Conservation (phyloP, 2,113 vertebrate genomes). For the Semicossyphus pulcher region DNA sequence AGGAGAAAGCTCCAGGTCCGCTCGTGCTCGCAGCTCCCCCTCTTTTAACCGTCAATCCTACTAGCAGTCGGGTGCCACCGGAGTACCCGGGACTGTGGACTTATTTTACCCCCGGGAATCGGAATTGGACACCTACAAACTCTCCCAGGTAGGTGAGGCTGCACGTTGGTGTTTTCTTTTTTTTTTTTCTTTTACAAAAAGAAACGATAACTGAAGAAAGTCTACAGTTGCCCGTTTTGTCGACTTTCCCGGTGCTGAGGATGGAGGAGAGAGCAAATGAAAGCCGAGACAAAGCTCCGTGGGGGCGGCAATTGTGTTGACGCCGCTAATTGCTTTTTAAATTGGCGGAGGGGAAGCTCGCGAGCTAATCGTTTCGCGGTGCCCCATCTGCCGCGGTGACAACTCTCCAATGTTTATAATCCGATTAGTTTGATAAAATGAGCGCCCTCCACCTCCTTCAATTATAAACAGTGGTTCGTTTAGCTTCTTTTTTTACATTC, state of each 20-base stretch:
- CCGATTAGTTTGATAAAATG: conserved; percentile 63
- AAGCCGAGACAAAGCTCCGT: conserved; percentile 52
- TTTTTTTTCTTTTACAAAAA: background rate
- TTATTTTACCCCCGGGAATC: conserved; percentile 58
- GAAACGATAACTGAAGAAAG: conserved; percentile 13
- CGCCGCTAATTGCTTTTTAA: conserved; percentile 67
- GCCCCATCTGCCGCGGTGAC: conserved; percentile 65
- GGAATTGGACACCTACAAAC: conserved; percentile 47
- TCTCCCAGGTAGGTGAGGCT: conserved; percentile 55
- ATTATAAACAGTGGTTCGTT: background rate
- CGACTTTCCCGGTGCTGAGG: conserved; percentile 9
- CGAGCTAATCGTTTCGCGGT: conserved; percentile 18
- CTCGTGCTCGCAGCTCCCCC: conserved; percentile 45
- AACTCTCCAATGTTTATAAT: conserved; percentile 72
- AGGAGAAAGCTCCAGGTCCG: conserved; percentile 62
- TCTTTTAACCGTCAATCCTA: conserved; percentile 42
- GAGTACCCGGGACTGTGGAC: conserved; percentile 70
- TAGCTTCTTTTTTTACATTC: background rate
- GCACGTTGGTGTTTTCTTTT: background rate
- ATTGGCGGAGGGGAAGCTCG: conserved; percentile 42
- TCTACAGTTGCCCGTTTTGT: background rate
- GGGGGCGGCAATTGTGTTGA: conserved; percentile 43
- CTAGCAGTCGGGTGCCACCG: conserved; percentile 55
- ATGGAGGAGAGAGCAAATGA: conserved; percentile 16
- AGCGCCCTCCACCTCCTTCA: background rate